Base-by-base conservation (phyloP, 2,113 vertebrate genomes). In the Rattus norvegicus region DNA sequence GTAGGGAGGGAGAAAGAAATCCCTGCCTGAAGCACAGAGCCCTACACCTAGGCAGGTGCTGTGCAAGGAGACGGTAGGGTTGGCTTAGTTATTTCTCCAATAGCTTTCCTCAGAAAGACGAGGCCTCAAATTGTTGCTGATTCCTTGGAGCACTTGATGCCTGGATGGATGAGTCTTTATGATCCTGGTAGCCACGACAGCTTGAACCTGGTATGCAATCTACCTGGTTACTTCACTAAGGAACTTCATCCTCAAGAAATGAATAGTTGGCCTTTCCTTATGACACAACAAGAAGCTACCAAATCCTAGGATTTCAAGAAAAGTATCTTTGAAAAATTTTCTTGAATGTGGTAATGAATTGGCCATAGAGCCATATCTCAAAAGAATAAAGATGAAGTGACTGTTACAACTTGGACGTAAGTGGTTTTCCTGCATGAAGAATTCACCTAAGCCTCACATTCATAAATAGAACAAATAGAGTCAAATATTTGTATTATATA, bases 211-310 rank as follows among this genome's bases (percentile, higher is more conserved):
- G 20, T 59, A 24, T 59, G 52, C 1, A 5, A 16, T 8, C 22
- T n/a, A 81, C 33, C 77, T 39, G 54, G 10, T 59, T 20, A 59
- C 54, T 59, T n/a, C 79, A 13, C 79, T 81, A 59, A 81, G 49
- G 33, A 81, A 81, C 5, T 5, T 59, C 36, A 59, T 61, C 11
- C 11, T 39, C 77, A 36, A 54, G 33, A 56, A 36, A 36, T 36
- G 1, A 59, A 61, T 61, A 91, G 56, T 83, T 97, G 72, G 6
- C 26, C 12, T 93, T 85, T 93, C 47, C 47, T 93, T 14, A 93
- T 2, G 86, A 77, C 39, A 90, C 54, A 90, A 77, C 9, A 92
- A 92, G 91, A 83, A 6, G 3, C 17, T n/a, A 13, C 8, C 88
- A 56, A 88, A 24, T 63, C 20, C 20, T 59, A 56, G 73, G 33